phyloP scores from a whole-genome alignment of 1,140 invertebrate species.

The Drosophila eugracilis region DNA sequence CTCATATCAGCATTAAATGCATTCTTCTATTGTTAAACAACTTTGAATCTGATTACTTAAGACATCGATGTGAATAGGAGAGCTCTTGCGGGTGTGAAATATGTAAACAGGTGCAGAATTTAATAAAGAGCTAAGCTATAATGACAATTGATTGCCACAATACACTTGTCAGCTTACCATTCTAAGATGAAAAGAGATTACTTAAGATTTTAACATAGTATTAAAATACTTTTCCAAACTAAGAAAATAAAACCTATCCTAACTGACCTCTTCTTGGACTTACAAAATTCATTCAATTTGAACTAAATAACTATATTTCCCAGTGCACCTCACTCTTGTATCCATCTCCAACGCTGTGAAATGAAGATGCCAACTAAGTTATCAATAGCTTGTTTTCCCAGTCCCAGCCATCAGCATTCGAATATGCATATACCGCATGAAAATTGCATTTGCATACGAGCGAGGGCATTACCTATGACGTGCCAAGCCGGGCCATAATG shows the following conservation, averaged over 20 bases:
- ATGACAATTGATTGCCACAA: no score
- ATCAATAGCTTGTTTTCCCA: constrained; percentile 47
- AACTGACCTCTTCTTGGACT: no score
- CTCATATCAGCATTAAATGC: background rate
- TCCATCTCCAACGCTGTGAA: background rate
- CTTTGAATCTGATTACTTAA: constrained; percentile 30
- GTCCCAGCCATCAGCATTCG: constrained; percentile 5
- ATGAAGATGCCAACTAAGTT: constrained; percentile 57
- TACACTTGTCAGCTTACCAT: no score
- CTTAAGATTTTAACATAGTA: no score
- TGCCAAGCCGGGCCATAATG: constrained; percentile 13
- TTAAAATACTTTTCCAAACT: no score
- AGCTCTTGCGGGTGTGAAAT: constrained; percentile 8
- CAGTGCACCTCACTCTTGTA: constrained; percentile 1
- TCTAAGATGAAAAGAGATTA: no score
- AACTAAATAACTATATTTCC: background rate
- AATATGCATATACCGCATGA: constrained; percentile 32
- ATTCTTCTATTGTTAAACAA: constrained; percentile 27
- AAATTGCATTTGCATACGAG: constrained; percentile 76
- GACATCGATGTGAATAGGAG: constrained; percentile 19
- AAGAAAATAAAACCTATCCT: no score
- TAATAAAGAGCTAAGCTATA: no score
- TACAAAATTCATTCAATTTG: no score
- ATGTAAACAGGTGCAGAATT: constrained; percentile 8
- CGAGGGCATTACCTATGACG: constrained; percentile 52